Evolutionary conservation across 2,888 invertebrate species (phyloP).

Genomic region (Pseudeuparius sepicola): DNA sequence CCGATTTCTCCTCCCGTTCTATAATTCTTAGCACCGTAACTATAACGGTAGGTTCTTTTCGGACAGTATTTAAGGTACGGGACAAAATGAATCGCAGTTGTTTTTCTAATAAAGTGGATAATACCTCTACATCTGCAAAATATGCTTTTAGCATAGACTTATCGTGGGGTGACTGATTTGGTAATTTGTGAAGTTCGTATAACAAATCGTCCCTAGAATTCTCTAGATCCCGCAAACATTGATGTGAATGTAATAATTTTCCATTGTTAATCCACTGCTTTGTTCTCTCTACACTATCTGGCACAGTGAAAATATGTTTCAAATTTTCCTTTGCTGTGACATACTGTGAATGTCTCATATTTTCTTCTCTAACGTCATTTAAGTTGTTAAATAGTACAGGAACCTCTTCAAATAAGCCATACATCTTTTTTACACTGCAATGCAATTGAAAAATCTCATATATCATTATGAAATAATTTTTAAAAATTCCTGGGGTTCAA

Average conservation of each 20-base stretch:
- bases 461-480: background rate
- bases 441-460: conserved; percentile 6
- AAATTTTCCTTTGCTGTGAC: conserved; percentile 97
- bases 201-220: conserved; percentile 92
- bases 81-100: conserved; percentile 84
- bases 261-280: conserved; percentile 91
- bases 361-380: conserved; percentile 82
- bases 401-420: conserved; percentile 62
- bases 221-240: conserved; percentile 89
- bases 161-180: conserved; percentile 82
- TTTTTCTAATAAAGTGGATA: conserved; percentile 81
- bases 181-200: conserved; percentile 87
- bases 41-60: conserved; percentile 89
- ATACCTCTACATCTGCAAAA: conserved; percentile 88
- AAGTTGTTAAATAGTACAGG: conserved; percentile 72
- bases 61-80: conserved; percentile 84
- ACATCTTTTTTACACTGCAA: conserved; percentile 66
- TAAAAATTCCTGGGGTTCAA: too few relatives aligned
- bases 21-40: conserved; percentile 94
- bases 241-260: conserved; percentile 89
- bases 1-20: conserved; percentile 93
- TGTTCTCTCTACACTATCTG: conserved; percentile 90
- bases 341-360: conserved; percentile 90
- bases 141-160: conserved; percentile 90
- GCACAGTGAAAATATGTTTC: conserved; percentile 96